phyloP scores from a whole-genome alignment of 2,797 vertebrate species.

The Sparus aurata region DNA sequence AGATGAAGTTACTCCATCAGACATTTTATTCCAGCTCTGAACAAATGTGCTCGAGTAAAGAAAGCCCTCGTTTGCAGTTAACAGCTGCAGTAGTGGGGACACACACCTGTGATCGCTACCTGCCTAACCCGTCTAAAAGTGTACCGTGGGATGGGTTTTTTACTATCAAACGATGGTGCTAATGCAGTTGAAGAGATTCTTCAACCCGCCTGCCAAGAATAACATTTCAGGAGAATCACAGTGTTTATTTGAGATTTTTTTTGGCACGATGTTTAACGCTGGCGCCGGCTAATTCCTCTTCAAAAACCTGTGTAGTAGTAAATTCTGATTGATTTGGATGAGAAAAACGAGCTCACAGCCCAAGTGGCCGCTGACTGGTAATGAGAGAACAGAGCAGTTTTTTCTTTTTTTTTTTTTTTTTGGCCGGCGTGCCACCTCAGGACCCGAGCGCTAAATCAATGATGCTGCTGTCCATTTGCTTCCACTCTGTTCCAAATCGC shows the following conservation, averaged over 20 bases:
- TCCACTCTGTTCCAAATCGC: slow-evolving; percentile 66
- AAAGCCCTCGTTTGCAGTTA: too few relatives aligned
- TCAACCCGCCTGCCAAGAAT: slow-evolving; percentile 5
- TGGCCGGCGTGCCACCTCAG: slow-evolving; percentile 45
- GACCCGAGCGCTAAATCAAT: slow-evolving; percentile 50
- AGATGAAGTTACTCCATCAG: too few relatives aligned
- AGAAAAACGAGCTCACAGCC: slow-evolving; percentile 10
- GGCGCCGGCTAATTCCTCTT: slow-evolving; percentile 1
- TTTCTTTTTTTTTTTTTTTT: slow-evolving; percentile 22
- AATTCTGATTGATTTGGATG: slow-evolving; percentile 10
- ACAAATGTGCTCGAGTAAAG: too few relatives aligned
- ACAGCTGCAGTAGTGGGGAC: too few relatives aligned
- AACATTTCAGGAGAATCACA: background rate
- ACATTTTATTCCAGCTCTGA: too few relatives aligned
- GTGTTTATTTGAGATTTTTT: background rate
- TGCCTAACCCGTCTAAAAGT: background rate
- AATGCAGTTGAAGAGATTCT: background rate
- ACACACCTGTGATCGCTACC: background rate
- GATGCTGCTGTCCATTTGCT: slow-evolving; percentile 52
- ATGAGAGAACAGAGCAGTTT: slow-evolving; percentile 15
- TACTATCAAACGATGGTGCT: background rate
- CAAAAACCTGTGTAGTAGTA: background rate
- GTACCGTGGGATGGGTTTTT: background rate
- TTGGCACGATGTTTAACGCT: background rate
- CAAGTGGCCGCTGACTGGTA: slow-evolving; percentile 15